Percentiles rank a stretch among this genome's conserved stretches.
phyloP scores from a whole-genome alignment of 2,113 vertebrate species.

The Pteropus alecto region DNA sequence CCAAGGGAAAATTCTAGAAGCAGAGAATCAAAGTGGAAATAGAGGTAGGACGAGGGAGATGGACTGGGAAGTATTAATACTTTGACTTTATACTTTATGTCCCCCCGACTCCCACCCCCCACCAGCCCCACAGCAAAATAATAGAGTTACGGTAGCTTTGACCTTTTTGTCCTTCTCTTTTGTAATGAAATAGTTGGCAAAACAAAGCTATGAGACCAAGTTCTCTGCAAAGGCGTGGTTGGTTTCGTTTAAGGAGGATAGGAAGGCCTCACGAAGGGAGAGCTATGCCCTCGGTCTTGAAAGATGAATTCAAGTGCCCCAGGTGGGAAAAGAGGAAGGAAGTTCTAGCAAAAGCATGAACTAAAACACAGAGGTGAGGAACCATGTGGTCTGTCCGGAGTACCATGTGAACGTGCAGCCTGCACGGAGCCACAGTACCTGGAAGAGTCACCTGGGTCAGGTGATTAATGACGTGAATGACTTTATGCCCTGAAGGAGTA shows the following conservation, averaged over 20 bases:
- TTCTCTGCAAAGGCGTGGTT: background rate
- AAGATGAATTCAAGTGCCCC: background rate
- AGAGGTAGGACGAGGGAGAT: background rate
- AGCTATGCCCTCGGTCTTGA: background rate
- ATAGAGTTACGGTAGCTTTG: background rate
- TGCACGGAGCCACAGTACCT: accelerated
- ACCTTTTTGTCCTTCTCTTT: background rate
- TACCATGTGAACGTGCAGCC: accelerated
- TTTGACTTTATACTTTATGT: no score
- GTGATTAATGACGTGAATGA: background rate
- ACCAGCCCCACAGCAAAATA: background rate
- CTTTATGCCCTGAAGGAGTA: background rate
- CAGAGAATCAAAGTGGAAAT: background rate
- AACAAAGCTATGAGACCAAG: background rate
- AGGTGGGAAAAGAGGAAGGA: background rate
- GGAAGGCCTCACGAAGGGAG: background rate
- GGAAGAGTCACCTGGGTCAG: accelerated
- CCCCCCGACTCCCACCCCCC: no score
- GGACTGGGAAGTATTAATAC: background rate
- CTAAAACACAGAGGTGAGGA: background rate
- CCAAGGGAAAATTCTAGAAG: background rate
- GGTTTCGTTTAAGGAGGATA: background rate
- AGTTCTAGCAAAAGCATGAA: background rate
- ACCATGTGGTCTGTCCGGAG: accelerated
- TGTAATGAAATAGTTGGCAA: background rate